A percentile compares a stretch with the other conserved stretches of the same genome.
Conservation (phyloP, 2,888 invertebrate genomes). For the Volucella inanis region DNA sequence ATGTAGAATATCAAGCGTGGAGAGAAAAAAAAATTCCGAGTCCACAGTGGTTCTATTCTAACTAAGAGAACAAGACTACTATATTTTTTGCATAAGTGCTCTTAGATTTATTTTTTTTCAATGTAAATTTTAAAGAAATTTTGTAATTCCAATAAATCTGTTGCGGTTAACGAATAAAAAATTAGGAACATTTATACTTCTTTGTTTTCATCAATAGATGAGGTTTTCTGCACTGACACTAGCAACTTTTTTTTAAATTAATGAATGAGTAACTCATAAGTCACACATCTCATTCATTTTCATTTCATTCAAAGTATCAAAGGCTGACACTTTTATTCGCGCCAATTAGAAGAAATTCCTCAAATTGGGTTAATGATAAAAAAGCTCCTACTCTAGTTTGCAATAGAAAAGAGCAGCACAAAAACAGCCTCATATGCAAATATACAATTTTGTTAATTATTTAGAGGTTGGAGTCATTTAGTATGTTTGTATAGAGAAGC, state of each 20-base stretch:
- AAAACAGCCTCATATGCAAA: constrained; percentile 48
- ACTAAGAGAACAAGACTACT: too few species aligned
- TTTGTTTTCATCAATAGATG: too few species aligned
- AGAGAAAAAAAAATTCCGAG: too few species aligned
- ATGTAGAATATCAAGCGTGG: too few species aligned
- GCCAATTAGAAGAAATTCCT: constrained; percentile 45
- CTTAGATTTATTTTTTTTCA: too few species aligned
- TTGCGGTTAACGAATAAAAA: too few species aligned
- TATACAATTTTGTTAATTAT: constrained; percentile 66
- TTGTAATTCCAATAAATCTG: too few species aligned
- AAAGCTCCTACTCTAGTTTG: constrained; percentile 17
- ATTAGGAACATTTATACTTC: too few species aligned
- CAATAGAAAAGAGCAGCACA: constrained; percentile 19
- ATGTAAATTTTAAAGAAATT: too few species aligned
- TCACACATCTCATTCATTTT: constrained; percentile 53
- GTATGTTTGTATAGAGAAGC: neutral
- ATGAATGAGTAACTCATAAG: constrained; percentile 35
- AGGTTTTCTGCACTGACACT: too few species aligned
- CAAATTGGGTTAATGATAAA: constrained; percentile 69
- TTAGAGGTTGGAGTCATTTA: constrained; percentile 61
- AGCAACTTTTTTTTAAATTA: neutral
- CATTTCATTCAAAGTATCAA: constrained; percentile 45
- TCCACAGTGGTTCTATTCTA: too few species aligned
- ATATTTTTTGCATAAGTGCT: too few species aligned
- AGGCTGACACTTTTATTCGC: constrained; percentile 13